Conservation (phyloP, 2,888 invertebrate genomes). For the Brassicogethes aeneus region DNA sequence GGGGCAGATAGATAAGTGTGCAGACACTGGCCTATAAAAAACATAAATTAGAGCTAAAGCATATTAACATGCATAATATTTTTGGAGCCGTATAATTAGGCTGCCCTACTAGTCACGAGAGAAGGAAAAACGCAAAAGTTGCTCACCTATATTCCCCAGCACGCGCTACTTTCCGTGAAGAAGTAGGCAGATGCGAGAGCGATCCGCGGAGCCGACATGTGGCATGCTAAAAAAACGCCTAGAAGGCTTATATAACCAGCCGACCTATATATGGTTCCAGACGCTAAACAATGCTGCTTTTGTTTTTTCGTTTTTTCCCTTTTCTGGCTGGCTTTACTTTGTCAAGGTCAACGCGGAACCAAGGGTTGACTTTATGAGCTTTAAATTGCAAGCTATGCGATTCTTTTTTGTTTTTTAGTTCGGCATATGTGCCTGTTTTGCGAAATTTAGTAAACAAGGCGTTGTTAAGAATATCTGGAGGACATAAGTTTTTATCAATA, state of each 20-base stretch:
- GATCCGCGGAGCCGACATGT: constrained; percentile 15
- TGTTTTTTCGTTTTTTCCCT: constrained; percentile 12
- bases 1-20: not conserved
- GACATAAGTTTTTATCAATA: too few relatives aligned
- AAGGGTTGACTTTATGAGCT: not conserved
- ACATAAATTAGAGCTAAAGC: constrained; percentile 22
- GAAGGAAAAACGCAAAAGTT: constrained; percentile 9
- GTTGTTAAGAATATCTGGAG: too few relatives aligned
- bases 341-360: not conserved
- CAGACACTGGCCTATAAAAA: constrained; percentile 18
- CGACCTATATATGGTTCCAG: constrained; percentile 41
- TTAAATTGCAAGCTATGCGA: not conserved
- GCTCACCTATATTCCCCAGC: constrained; percentile 21
- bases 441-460: too few relatives aligned
- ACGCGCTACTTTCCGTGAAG: constrained; percentile 28
- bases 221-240: constrained; percentile 8
- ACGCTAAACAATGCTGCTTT: constrained; percentile 36
- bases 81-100: constrained; percentile 18
- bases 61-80: constrained; percentile 17
- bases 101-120: constrained; percentile 22
- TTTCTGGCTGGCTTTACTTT: not conserved
- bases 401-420: not conserved
- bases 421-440: constrained; percentile 12
- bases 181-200: constrained; percentile 27
- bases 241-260: constrained; percentile 30